Percentiles rank a stretch among this genome's conserved stretches.
Evolutionary conservation across 2,797 vertebrate species (phyloP).

Genomic region (Bradypus variegatus): DNA sequence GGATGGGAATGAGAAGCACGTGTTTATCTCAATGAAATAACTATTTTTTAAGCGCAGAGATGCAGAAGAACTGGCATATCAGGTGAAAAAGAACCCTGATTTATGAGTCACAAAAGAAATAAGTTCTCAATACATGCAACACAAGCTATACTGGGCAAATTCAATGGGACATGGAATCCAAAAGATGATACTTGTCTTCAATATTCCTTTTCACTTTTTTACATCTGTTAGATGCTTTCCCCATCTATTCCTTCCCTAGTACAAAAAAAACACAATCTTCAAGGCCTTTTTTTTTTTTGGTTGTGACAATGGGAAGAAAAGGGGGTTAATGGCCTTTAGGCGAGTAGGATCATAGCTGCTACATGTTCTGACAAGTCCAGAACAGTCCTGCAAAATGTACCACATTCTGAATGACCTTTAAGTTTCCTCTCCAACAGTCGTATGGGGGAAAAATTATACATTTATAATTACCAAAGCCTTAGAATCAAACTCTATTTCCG

Average conservation of each 20-base stretch:
- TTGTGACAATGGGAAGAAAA: neutral
- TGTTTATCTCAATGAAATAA: neutral
- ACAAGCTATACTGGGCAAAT: neutral
- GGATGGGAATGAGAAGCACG: neutral
- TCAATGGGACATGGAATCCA: neutral
- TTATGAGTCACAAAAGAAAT: neutral
- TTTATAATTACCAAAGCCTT: neutral
- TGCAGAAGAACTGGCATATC: neutral
- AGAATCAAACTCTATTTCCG: conserved; percentile 15
- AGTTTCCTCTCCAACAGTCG: neutral
- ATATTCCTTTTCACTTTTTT: neutral
- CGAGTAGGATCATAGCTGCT: neutral
- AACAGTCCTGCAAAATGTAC: neutral
- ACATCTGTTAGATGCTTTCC: neutral
- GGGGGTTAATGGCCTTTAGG: neutral
- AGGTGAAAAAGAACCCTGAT: neutral
- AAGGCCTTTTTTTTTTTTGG: neutral
- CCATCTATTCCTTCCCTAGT: neutral
- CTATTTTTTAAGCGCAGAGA: neutral
- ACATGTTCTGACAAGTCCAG: neutral
- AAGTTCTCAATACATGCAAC: neutral
- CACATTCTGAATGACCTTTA: neutral
- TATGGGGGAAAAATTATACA: neutral
- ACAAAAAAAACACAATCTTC: neutral
- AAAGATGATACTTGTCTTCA: neutral